phyloP scores from a whole-genome alignment of 2,888 invertebrate species.

The Leptinotarsa peninsularis region DNA sequence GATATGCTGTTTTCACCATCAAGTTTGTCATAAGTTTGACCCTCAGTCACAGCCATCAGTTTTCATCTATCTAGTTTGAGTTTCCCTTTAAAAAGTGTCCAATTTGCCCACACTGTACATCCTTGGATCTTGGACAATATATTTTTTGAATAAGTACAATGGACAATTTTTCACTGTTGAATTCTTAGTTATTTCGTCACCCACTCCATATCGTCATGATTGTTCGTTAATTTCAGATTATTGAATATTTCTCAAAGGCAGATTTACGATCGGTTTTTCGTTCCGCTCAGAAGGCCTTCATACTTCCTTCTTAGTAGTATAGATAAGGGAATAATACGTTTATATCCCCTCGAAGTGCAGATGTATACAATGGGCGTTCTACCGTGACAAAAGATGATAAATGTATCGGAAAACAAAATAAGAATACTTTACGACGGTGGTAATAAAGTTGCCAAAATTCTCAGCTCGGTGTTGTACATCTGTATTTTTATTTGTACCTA shows the following conservation, averaged over 20 bases:
- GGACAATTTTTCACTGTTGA: background rate
- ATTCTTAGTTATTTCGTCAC: background rate
- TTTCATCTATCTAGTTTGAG: too few relatives aligned
- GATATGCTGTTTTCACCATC: too few relatives aligned
- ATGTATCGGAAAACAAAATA: constrained; percentile 45
- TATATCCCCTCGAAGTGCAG: constrained; percentile 30
- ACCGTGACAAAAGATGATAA: constrained; percentile 49
- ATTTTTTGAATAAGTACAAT: background rate
- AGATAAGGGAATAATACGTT: constrained; percentile 31
- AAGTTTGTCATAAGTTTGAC: too few relatives aligned
- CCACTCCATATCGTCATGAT: constrained; percentile 7
- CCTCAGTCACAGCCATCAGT: too few relatives aligned
- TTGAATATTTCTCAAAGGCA: background rate
- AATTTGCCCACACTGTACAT: too few relatives aligned
- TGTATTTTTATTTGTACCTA: constrained; percentile 39
- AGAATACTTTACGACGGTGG: constrained; percentile 42
- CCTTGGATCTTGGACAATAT: background rate
- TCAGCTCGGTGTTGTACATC: constrained; percentile 38
- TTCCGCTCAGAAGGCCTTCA: background rate
- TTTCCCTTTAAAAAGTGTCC: too few relatives aligned
- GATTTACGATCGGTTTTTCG: constrained; percentile 15
- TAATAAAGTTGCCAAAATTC: constrained; percentile 46
- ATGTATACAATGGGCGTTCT: constrained; percentile 42
- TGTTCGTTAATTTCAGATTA: constrained; percentile 17
- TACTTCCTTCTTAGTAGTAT: constrained; percentile 16